Evolutionary conservation across 2,888 invertebrate genomes (phyloP).

Genomic region (Piscicola geometra): DNA sequence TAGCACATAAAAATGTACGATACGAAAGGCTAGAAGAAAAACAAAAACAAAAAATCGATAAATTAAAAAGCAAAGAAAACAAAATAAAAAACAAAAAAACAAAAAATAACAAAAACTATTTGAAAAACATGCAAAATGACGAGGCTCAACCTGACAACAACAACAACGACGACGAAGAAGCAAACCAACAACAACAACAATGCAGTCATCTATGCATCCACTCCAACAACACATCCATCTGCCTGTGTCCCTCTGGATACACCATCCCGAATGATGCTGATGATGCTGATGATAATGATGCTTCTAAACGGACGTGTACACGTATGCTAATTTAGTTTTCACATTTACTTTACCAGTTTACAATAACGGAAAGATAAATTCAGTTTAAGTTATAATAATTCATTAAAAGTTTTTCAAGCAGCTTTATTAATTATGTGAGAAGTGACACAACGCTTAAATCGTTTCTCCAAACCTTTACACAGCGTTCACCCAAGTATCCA

Average conservation of each 20-base stretch:
- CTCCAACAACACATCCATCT: neutral
- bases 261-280: neutral
- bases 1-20: neutral
- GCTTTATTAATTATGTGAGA: no score
- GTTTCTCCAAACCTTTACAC: neutral
- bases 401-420: no score
- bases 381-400: no score
- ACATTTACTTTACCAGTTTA: neutral
- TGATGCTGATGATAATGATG: neutral
- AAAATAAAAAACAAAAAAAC: no score
- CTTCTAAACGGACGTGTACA: no score
- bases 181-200: neutral
- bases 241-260: neutral
- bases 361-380: no score
- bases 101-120: neutral
- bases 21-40: no score
- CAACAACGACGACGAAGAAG: neutral
- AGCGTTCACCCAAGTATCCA: neutral
- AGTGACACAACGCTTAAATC: no score
- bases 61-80: no score
- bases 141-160: neutral
- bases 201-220: conserved; percentile 4
- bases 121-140: neutral
- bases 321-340: neutral
- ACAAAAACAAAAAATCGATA: no score